Base-by-base conservation (phyloP, 1,140 invertebrate species). In the Brachionus rubens region DNA sequence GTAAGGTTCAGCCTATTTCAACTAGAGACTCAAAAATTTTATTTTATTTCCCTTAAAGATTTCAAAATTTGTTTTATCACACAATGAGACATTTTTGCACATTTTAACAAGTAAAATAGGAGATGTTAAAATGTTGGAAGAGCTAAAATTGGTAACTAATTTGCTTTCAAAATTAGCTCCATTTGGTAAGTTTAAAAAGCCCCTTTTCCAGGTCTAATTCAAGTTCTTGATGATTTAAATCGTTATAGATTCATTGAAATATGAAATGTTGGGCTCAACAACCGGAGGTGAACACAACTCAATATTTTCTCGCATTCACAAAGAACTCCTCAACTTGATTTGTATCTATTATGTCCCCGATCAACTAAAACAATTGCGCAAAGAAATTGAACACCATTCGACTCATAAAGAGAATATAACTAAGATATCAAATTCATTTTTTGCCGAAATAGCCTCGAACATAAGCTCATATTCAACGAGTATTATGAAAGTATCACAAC, bases 341-440 rank as follows among this genome's bases (percentile, higher is more conserved):
- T 33, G 46, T 54, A 33, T 54, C 30, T 54, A 72, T 50, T 54
- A 50, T 33, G 46, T 50, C 3, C 50, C 68, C 0, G 68, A 54
- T n/a, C 68, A 72, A 50, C 14, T 72, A 10, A 72, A 24, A 33
- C 46, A 72, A 47, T 40, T 54, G 21, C 48, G 50, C 48, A 72
- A 72, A 54, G 46, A 72, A 50, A 72, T 72, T 24, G 59, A 65
- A n/a, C 59, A 65, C 24, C 59, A 65, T 65, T 43, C 59, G 5
- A 19, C 40, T 24, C 26, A 43, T 6, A 65, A 43, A 41, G 36
- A 65, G 9, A 43, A 24, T 43, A 0, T 65, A 24, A 26, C 12
- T 14, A 65, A 65, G 43, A 10, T n/a, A 16, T 12, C 36, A 10
- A 65, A 65, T 46, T 65, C 40, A 24, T 43, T 16, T 24, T 65